Evolutionary conservation across 1,140 invertebrate species (phyloP), one percentile per base, ranked within the genome.

Genomic region (Zophobas atratus): DNA sequence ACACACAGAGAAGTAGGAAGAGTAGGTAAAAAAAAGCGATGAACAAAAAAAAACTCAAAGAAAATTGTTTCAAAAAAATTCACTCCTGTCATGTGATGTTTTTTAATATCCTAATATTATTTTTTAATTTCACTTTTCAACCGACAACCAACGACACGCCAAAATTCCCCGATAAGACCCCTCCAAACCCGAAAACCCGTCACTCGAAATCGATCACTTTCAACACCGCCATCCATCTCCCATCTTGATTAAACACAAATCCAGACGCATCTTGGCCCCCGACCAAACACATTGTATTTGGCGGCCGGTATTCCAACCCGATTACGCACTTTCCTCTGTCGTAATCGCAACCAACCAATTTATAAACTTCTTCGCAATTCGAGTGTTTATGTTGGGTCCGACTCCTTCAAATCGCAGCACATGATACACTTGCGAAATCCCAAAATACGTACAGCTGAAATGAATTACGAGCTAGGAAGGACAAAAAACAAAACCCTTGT

Each of bases 251-350:
- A 51, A 51, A 51, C n/a, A 20, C 20, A 2, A 6, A 20, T 51
- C 20, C 20, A 20, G 49, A 51, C 2, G 49, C 49, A 51, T 51
- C 49, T 51, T 51, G 49, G 49, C 49, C n/a, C 6, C 49, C 2
- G 2, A 20, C 49, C n/a, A 51, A 51, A 20, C 49, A 51, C n/a
- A 51, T 51, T 51, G 49, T 51, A 51, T 51, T 51, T 51, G 4
- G 49, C 20, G 0, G n/a, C 6, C 20, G 49, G 4, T 51, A 51
- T 46, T 51, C 49, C 3, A 20, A 51, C 49, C 6, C n/a, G 49
- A 51, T 51, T 51, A 51, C 49, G 49, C 49, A 51, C 49, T 51
- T 51, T 51, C 6, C 43, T 20, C 6, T 51, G 49, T 51, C n/a
- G 49, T 51, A 51, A 51, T 51, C n/a, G 49, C 20, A 51, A 51